phyloP scores from a whole-genome alignment of 1,140 invertebrate genomes.

The Aphelenchoides avenae region DNA sequence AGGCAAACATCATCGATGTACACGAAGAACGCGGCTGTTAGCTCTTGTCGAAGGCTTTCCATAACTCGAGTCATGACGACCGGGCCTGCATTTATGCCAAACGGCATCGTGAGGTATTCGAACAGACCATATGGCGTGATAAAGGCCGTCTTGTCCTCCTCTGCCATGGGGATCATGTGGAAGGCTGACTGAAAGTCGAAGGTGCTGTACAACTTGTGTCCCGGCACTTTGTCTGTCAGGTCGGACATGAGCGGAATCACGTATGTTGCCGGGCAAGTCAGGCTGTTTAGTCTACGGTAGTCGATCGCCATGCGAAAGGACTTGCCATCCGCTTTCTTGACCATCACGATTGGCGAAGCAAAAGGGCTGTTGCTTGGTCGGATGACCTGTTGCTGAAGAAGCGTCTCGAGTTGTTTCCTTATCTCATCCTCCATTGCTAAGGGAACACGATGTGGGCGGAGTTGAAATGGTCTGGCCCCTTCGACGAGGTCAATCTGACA shows the following conservation, averaged over 20 bases:
- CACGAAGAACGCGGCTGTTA: conserved; percentile 17
- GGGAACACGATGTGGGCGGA: conserved; percentile 11
- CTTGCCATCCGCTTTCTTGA: conserved; percentile 24
- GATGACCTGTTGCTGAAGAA: conserved; percentile 28
- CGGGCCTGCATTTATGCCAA: conserved; percentile 16
- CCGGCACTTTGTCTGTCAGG: conserved; percentile 5
- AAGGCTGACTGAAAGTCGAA: conserved; percentile 13
- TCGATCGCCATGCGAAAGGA: conserved; percentile 24
- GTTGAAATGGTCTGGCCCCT: background rate
- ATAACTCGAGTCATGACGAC: conserved; percentile 5
- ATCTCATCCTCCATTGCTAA: conserved; percentile 18
- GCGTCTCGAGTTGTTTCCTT: conserved; percentile 20
- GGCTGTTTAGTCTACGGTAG: conserved; percentile 13
- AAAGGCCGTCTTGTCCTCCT: conserved; percentile 8
- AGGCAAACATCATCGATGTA: conserved; percentile 27
- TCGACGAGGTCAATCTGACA: conserved; percentile 1
- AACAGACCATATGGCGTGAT: background rate
- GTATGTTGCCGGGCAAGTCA: conserved; percentile 10
- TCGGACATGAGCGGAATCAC: conserved; percentile 9
- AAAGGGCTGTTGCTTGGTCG: conserved; percentile 13
- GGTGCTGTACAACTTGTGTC: conserved; percentile 2
- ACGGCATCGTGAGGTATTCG: conserved; percentile 11
- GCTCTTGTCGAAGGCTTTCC: conserved; percentile 12
- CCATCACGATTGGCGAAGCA: conserved; percentile 20
- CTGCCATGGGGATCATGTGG: conserved; percentile 12